Evolutionary conservation across 2,113 vertebrate genomes (phyloP), one percentile per base, ranked within the genome.

Genomic region (Dascyllus trimaculatus): DNA sequence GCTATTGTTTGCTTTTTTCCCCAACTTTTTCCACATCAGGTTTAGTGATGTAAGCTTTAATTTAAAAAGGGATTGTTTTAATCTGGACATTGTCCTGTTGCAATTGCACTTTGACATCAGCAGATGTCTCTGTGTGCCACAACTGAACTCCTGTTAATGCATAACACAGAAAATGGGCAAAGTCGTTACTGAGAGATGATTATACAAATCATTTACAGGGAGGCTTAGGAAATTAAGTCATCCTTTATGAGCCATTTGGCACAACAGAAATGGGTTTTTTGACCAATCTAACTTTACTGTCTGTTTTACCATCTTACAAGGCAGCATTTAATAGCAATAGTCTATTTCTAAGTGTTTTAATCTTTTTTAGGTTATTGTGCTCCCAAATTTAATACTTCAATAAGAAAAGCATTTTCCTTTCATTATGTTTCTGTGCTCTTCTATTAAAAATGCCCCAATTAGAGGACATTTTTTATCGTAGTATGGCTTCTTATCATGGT

Each of bases 81-180:
- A 11, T 69, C 21, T 4, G n/a, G 59, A n/a, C 7, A 24, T 22
- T 22, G 18, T 22, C 10, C 32, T 45, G 4, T 22, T 90, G 78
- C 78, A 87, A 35, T 87, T 86, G 6, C 61, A 4, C 29, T 13
- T 17, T 73, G 1, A 21, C 8, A 53, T 77, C 92, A 92, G 63
- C 80, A 91, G 86, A 76, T 85, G 91, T 88, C 88, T 52, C 60
- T 69, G 10, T 52, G 58, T 0, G 19, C 58, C 49, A 15, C 45
- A 58, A 14, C 40, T 61, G 32, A 21, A 59, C 75, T 14, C 25
- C 22, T 70, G 13, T n/a, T 48, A 48, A 25, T 22, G 26, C 46
- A 14, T 63, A 11, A 51, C 35, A 75, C 13, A 52, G 38, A 56
- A 10, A 53, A 22, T 11, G 4, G n/a, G 25, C 21, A 63, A 73